Conservation (phyloP, 2,888 invertebrate species). For the Ptychoptera contaminata region DNA sequence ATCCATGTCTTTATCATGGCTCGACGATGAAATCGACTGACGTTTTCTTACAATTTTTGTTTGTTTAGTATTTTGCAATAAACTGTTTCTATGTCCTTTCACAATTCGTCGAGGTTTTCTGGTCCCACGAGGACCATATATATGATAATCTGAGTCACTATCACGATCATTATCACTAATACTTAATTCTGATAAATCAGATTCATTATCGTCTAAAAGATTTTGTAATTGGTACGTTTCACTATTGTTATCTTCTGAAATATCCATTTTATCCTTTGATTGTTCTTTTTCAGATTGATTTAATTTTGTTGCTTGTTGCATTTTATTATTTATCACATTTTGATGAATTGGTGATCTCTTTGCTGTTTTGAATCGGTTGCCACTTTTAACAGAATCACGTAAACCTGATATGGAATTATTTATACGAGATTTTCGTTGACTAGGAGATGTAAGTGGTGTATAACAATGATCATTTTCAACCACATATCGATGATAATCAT, state of each 20-base stretch:
- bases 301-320: neutral
- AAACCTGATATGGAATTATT: neutral
- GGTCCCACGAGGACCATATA: slow-evolving; percentile 28
- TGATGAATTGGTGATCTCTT: neutral
- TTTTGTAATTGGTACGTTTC: slow-evolving; percentile 11
- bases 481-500: slow-evolving; percentile 28
- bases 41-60: slow-evolving; percentile 7
- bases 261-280: slow-evolving; percentile 8
- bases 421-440: slow-evolving; percentile 24
- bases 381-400: slow-evolving; percentile 1
- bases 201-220: slow-evolving; percentile 34
- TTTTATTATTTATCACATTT: too few relatives aligned
- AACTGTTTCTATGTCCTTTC: slow-evolving; percentile 6
- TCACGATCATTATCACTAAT: slow-evolving; percentile 41
- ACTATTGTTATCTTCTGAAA: slow-evolving; percentile 14
- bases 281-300: neutral
- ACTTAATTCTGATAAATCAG: slow-evolving; percentile 34
- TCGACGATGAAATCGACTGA: slow-evolving; percentile 16
- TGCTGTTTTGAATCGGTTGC: slow-evolving; percentile 14
- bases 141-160: slow-evolving; percentile 45
- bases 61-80: slow-evolving; percentile 7
- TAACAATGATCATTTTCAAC: slow-evolving; percentile 71
- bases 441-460: slow-evolving; percentile 51
- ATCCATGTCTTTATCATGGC: slow-evolving; percentile 11
- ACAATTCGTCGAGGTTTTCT: neutral